Evolutionary conservation across 2,888 invertebrate genomes (phyloP), one percentile per base, ranked within the genome.

Genomic region (Operophtera brumata): DNA sequence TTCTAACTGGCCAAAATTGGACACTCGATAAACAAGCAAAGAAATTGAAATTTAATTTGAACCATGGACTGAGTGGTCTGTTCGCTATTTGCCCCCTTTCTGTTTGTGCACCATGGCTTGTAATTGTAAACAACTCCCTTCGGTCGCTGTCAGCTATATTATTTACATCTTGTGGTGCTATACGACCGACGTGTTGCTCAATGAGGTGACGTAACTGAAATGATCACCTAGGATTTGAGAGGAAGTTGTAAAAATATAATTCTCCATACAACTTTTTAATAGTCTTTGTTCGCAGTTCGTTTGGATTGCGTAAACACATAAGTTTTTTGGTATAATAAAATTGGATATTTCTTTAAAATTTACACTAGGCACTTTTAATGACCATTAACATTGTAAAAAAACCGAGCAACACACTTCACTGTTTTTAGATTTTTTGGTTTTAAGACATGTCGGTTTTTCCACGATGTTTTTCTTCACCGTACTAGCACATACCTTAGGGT

Each of bases 1-100:
- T 47, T 54, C 61, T 52, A 62, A 61, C 61, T 62, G 51, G 67
- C 67, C 67, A 70, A 72, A 66, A 57, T 62, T 43, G 56, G 64
- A 55, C 44, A 47, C 58, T 46, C 54, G 56, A 49, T 52, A 47
- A 55, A 45, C 54, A 46, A 51, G 54, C 61, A 53, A n/a, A n/a
- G n/a, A n/a, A n/a, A n/a, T n/a, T n/a, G n/a, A n/a, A n/a, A n/a
- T n/a, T n/a, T n/a, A n/a, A n/a, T n/a, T n/a, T n/a, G n/a, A n/a
- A n/a, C n/a, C n/a, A n/a, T n/a, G n/a, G n/a, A n/a, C n/a, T n/a
- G n/a, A n/a, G n/a, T n/a, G n/a, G n/a, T n/a, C n/a, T n/a, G n/a
- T n/a, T n/a, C n/a, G n/a, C n/a, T n/a, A n/a, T n/a, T n/a, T n/a
- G n/a, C n/a, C n/a, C n/a, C n/a, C n/a, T n/a, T n/a, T n/a, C n/a